Base-by-base conservation (phyloP, 53 echinoderm and acorn worm species). In the Crossaster papposus region DNA sequence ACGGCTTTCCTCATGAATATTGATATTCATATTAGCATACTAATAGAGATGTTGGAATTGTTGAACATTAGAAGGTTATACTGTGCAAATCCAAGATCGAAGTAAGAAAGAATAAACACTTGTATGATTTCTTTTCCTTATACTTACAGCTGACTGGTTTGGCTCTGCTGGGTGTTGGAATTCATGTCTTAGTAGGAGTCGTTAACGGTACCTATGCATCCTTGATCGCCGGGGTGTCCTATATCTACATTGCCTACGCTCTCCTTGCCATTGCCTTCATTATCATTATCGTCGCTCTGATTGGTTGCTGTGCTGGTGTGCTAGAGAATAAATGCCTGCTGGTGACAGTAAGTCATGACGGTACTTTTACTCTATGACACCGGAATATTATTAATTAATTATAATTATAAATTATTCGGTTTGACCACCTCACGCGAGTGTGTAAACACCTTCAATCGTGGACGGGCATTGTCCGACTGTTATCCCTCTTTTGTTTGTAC, bases 211-310 rank as follows among this genome's bases (percentile, higher is more conserved):
- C 92, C 88, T 90, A 92, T 30, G 90, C 95, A 18, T 74, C 92
- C 83, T 89, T 95, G 22, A 88, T 95, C 0, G 90, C 94, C 0
- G 88, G 92, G 3, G 83, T 95, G 53, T 92, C 95, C 13, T 95
- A 94, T 92, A 83, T 94, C 85, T 92, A 95, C 85, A 92, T 94
- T 17, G 92, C 95, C 28, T 92, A 92, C 76, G 65, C 92, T 29
- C 90, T 95, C 82, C 74, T 95, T 54, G 77, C 92, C 65, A 83
- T 94, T 3, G 95, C 88, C 8, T 76, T 95, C 33, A 83, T 95
- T 64, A 91, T 95, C 71, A 81, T 95, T 77, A 64, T 92, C 53
- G 89, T 95, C 20, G 83, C 94, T n/a, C 79, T 94, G 85, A 64
- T 92, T 50, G 95, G 95, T 2, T 95, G 95, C 79, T 83, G 94